Evolutionary conservation across 30 jellyfish, hydroid and myxozoan species (phyloP).

Genomic region (Clytia hemisphaerica): DNA sequence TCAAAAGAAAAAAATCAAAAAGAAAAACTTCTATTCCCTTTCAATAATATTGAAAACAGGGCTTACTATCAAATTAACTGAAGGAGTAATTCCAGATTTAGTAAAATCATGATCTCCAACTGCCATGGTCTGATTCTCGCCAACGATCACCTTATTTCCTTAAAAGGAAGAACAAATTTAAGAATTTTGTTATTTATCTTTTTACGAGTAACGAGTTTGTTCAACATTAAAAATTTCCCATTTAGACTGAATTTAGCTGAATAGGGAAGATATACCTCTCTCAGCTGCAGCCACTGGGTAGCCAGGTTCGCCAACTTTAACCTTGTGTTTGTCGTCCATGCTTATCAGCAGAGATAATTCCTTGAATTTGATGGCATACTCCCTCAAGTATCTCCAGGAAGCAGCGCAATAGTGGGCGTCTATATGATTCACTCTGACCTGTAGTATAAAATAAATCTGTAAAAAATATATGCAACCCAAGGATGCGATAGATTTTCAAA

Average conservation of each 20-base stretch:
- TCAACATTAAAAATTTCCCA: too few species aligned
- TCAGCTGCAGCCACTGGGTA: constrained; percentile 33
- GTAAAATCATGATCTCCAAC: constrained; percentile 32
- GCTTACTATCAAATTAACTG: constrained; percentile 14
- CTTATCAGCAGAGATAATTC: neutral
- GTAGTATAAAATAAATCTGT: too few species aligned
- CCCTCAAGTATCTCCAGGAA: constrained; percentile 17
- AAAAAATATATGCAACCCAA: too few species aligned
- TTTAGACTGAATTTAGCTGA: too few species aligned
- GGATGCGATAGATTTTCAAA: too few species aligned
- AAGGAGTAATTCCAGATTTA: constrained; percentile 12
- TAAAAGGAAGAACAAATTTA: too few species aligned
- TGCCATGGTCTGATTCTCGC: constrained; percentile 5
- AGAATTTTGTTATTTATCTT: too few species aligned
- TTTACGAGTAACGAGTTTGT: too few species aligned
- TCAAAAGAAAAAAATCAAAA: too few species aligned
- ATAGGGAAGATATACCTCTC: too few species aligned
- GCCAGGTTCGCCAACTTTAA: constrained; percentile 29
- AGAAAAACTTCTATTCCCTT: too few species aligned
- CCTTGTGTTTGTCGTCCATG: constrained; percentile 29
- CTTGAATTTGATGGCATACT: constrained; percentile 7
- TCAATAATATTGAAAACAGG: too few species aligned
- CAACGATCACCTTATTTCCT: neutral
- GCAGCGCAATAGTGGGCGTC: constrained; percentile 20
- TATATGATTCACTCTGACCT: constrained; percentile 14